These are phyloP conservation scores for Gymnogyps californianus DNA, from an alignment of 2,113 vertebrate species.

Conservation along the genomic window DNA sequence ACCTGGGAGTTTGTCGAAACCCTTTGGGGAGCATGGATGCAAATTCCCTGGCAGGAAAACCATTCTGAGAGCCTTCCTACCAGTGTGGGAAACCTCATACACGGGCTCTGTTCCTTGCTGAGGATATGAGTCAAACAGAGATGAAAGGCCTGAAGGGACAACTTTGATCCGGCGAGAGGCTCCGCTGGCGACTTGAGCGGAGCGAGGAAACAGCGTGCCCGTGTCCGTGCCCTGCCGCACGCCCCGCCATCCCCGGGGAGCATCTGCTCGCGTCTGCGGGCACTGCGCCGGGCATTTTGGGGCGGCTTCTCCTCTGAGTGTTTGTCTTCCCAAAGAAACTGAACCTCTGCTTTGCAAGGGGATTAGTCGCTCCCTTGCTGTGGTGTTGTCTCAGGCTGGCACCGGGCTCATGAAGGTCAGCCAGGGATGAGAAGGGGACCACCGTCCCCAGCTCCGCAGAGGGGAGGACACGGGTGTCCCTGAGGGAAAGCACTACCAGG, in stretches of 20 bases:
- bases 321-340: not conserved
- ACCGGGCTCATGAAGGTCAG: not conserved
- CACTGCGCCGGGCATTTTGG: not conserved
- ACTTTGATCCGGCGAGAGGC: not conserved
- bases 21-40: not conserved
- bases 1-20: not conserved
- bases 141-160: not conserved
- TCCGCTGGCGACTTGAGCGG: not conserved
- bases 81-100: not conserved
- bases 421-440: no score
- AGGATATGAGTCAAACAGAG: not conserved
- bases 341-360: not conserved
- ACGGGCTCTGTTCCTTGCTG: not conserved
- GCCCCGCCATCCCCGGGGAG: not conserved
- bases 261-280: not conserved
- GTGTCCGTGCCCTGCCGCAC: accelerated
- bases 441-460: not conserved
- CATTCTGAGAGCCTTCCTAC: not conserved
- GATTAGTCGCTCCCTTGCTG: not conserved
- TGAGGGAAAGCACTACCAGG: not conserved
- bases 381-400: not conserved
- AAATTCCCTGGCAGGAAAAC: not conserved
- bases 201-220: not conserved
- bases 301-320: not conserved
- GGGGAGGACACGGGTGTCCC: not conserved